Base-by-base conservation (phyloP, 2,113 vertebrate species). In the Dasyornis broadbenti region DNA sequence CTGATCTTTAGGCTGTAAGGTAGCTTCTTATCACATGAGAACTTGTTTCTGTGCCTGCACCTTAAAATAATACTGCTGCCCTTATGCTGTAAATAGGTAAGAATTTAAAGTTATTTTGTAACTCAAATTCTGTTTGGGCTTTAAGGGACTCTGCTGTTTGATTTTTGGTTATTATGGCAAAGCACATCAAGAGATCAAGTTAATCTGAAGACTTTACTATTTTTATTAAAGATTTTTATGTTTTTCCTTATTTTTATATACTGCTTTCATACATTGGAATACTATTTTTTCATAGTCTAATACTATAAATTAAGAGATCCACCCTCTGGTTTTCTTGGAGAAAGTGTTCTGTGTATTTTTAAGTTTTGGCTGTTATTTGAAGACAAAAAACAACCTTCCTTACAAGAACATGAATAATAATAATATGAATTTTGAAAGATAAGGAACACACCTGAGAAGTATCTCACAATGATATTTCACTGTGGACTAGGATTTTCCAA, bases 221-320 rank as follows among this genome's bases (percentile, higher is more conserved):
- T 92, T 94, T 91, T 95, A 91, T 93, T 96, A 69, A 94, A 95
- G 33, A 33, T 59, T 56, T 86, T 68, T 11, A 24, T 60, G 31
- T 60, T 79, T 71, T 91, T 64, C 69, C 30, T 8, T 91, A 69
- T 84, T 95, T 96, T 96, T 96, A 26, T 95, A 94, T 31, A 33
- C 72, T 60, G 40, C 37, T 92, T 86, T 96, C 59, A 60, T 81
- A 94, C 63, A 86, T 92, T 26, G 54, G 30, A 83, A 73, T 69
- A 54, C 45, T 75, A 52, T 90, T 81, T 94, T 95, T 85, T 94
- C 69, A 73, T 61, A 42, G 26, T 39, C 39, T 7, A 19, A 24
- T 80, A 57, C 14, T 90, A 56, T 89, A 90, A 86, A 93, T 81
- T 47, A 83, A 86, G 35, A 90, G 30, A 71, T 71, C 26, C 16